These are phyloP conservation scores for Urocitellus parryii DNA, from an alignment of 2,113 vertebrate genomes.

Conservation along the genomic window DNA sequence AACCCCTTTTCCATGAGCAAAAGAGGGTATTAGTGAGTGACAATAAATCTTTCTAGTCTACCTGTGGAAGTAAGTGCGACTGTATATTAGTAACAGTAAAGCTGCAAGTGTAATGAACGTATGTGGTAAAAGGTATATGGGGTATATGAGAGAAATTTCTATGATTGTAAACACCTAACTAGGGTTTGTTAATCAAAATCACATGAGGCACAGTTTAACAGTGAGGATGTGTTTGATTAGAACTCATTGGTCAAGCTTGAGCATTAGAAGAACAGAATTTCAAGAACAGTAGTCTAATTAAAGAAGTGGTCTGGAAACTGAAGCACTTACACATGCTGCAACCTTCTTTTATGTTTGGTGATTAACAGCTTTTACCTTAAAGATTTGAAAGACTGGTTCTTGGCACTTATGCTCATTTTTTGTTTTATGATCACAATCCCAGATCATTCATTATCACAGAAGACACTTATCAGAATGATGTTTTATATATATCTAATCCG, in stretches of 20 bases:
- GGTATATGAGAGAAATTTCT: neutral
- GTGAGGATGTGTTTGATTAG: neutral
- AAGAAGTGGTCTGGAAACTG: neutral
- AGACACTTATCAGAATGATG: neutral
- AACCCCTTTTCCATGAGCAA: neutral
- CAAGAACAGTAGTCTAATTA: neutral
- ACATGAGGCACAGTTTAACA: neutral
- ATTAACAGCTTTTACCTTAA: neutral
- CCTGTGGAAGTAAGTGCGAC: neutral
- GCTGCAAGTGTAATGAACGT: no score
- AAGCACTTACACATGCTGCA: neutral
- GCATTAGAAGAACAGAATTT: neutral
- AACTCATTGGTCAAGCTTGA: neutral
- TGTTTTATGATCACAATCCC: neutral
- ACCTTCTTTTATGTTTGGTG: conserved; percentile 24
- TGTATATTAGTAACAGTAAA: neutral
- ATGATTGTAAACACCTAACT: neutral
- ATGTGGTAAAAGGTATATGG: neutral
- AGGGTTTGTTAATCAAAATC: neutral
- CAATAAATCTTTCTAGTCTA: neutral
- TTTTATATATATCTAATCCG: neutral
- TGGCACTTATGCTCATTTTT: neutral
- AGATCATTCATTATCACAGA: neutral
- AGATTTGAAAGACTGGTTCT: neutral
- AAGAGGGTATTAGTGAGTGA: neutral